Conservation (phyloP, 2,797 vertebrate species). For the Crypturellus tataupa region DNA sequence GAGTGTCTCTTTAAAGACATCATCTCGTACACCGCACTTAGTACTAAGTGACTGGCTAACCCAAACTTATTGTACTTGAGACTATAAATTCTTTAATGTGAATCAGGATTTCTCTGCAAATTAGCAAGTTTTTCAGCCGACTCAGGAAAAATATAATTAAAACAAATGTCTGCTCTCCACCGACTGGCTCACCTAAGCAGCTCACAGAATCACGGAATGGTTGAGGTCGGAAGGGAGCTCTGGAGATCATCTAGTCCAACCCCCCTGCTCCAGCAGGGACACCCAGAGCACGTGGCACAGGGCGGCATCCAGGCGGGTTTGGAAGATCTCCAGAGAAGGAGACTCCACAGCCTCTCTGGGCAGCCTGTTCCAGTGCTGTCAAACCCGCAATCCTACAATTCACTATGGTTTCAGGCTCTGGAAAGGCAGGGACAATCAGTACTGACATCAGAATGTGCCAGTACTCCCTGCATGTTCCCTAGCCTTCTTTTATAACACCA, state of each 20-base stretch:
- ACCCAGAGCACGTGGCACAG: too few species aligned
- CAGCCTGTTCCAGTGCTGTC: too few species aligned
- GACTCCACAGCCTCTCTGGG: too few species aligned
- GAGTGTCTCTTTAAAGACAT: neutral
- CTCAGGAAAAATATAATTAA: neutral
- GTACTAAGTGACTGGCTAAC: neutral
- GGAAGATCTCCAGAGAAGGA: too few species aligned
- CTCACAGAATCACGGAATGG: too few species aligned
- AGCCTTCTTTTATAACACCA: neutral
- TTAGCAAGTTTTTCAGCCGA: neutral
- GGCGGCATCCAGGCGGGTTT: too few species aligned
- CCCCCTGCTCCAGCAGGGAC: too few species aligned
- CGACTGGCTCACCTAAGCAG: neutral
- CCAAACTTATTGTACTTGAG: neutral
- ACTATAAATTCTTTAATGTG: neutral
- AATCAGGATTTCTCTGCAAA: neutral
- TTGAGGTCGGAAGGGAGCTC: too few species aligned
- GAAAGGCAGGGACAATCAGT: fast-evolving
- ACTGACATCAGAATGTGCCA: neutral
- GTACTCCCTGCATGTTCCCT: neutral
- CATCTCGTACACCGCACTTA: too few species aligned
- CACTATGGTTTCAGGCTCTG: neutral
- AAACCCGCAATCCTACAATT: too few species aligned
- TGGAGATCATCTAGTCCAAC: too few species aligned
- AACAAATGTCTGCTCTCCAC: neutral